Evolutionary conservation across 1,140 invertebrate species (phyloP).

Genomic region (Stenopsyche tienmushanensis): DNA sequence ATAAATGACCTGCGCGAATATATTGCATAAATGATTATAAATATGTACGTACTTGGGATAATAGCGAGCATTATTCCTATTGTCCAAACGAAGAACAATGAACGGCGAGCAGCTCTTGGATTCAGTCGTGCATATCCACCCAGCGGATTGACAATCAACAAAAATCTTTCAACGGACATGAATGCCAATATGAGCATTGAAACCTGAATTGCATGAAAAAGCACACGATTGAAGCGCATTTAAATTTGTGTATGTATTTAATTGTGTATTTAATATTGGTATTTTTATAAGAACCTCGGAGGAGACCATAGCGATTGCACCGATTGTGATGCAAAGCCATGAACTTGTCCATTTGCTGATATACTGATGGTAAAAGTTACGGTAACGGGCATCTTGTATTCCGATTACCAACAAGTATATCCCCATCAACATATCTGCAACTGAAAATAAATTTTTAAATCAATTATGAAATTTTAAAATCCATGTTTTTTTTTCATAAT

Average conservation of each 20-base stretch:
- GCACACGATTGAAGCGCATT: not conserved
- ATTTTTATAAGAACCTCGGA: constrained; percentile 58
- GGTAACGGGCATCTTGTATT: constrained; percentile 63
- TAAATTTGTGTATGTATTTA: not conserved
- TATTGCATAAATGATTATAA: not conserved
- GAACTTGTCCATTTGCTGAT: constrained; percentile 70
- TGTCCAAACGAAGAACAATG: constrained; percentile 64
- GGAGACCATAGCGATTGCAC: constrained; percentile 67
- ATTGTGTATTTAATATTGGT: not conserved
- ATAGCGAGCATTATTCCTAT: constrained; percentile 63
- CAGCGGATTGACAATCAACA: constrained; percentile 70
- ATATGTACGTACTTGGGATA: constrained; percentile 58
- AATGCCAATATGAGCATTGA: constrained; percentile 75
- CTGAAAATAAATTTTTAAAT: constrained; percentile 43
- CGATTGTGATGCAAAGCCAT: constrained; percentile 64
- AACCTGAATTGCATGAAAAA: constrained; percentile 46
- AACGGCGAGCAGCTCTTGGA: constrained; percentile 55
- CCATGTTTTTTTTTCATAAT: too few relatives aligned
- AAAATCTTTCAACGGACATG: constrained; percentile 74
- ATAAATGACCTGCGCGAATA: too few relatives aligned
- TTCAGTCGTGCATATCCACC: constrained; percentile 60
- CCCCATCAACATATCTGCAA: constrained; percentile 80
- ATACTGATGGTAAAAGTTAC: constrained; percentile 62
- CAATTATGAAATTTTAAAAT: not conserved
- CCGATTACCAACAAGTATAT: constrained; percentile 74